Evolutionary conservation across 2,113 vertebrate species (phyloP).

Genomic region (Parotia lawesii): DNA sequence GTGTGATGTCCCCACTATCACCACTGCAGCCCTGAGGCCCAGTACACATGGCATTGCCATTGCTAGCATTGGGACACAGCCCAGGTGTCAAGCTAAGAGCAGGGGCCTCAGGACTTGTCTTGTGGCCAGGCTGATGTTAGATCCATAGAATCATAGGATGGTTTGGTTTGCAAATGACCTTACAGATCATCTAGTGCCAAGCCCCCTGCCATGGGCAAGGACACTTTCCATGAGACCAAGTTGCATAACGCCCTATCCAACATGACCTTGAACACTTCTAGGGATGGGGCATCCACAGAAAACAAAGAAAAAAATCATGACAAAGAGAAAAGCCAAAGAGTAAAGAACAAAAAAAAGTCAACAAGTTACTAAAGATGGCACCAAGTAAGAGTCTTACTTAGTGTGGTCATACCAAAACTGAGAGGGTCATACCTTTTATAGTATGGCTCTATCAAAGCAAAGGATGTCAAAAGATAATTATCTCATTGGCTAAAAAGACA

Average conservation of each 20-base stretch:
- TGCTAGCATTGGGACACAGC: not conserved
- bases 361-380: not conserved
- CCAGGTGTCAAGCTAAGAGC: not conserved
- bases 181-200: not conserved
- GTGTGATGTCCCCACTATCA: not conserved
- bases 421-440: not conserved
- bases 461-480: not conserved
- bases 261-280: not conserved
- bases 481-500: not conserved
- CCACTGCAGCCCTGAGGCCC: not conserved
- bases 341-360: not conserved
- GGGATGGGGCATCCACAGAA: not conserved
- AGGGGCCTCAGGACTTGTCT: not conserved
- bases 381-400: not conserved
- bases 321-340: not conserved
- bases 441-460: not conserved
- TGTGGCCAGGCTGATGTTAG: not conserved
- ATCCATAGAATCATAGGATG: too few species aligned
- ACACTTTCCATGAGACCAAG: not conserved
- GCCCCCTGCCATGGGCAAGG: fast-evolving
- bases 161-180: not conserved
- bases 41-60: fast-evolving
- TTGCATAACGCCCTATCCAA: not conserved
- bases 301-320: not conserved
- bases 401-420: not conserved